phyloP scores from a whole-genome alignment of 2,797 vertebrate genomes.

The Cossypha dichroa region DNA sequence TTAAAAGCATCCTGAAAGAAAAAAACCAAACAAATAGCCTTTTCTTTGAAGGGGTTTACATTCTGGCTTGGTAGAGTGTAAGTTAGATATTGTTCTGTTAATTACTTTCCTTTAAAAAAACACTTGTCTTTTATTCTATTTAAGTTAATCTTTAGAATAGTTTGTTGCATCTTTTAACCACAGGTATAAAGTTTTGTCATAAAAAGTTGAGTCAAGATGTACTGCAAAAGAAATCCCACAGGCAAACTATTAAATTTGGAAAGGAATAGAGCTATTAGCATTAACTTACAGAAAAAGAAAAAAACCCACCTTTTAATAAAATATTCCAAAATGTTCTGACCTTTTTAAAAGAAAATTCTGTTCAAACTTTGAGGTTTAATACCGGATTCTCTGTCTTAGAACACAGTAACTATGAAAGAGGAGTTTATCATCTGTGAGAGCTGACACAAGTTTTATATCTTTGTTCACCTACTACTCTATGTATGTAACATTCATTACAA shows the following conservation, averaged over 20 bases:
- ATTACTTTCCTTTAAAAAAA: not conserved
- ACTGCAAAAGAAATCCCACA: not conserved
- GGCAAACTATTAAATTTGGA: not conserved
- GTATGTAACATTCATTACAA: not conserved
- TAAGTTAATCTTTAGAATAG: not conserved
- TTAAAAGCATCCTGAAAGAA: not conserved
- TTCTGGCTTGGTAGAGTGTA: not conserved
- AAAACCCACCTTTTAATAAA: not conserved
- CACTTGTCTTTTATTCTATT: not conserved
- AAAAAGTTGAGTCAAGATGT: not conserved
- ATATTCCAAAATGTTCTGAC: not conserved
- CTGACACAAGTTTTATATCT: not conserved
- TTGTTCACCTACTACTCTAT: not conserved
- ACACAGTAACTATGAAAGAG: not conserved
- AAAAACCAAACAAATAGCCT: not conserved
- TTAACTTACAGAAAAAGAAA: not conserved
- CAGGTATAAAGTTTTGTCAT: not conserved
- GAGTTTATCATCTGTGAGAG: not conserved
- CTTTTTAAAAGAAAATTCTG: not conserved
- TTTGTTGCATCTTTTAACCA: not conserved
- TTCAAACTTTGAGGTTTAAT: not conserved
- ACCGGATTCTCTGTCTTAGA: not conserved
- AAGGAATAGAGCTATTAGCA: not conserved
- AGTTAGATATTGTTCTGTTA: not conserved
- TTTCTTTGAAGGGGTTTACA: not conserved